A percentile compares a stretch with the other conserved stretches of the same genome.
Evolutionary conservation across 2,797 vertebrate species (phyloP).

Genomic region (Hozukius guyotensis): DNA sequence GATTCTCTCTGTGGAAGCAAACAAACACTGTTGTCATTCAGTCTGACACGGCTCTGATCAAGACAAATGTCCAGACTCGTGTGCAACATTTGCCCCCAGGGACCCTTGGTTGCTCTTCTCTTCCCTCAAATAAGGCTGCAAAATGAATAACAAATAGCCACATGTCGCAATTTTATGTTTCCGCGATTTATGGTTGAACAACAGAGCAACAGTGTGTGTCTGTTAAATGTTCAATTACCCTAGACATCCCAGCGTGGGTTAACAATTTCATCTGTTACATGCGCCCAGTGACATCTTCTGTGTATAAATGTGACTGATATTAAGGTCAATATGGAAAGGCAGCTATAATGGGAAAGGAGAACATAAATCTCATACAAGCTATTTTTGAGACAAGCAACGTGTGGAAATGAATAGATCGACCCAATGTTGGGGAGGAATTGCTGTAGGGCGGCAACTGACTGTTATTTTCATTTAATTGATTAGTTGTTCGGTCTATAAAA

Average conservation of each 20-base stretch:
- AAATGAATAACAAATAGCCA: conserved; percentile 54
- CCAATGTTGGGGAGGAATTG: not conserved
- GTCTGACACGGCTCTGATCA: conserved; percentile 32
- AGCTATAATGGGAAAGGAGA: conserved; percentile 11
- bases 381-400: not conserved
- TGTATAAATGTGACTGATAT: conserved; percentile 41
- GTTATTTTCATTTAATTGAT: too few relatives aligned
- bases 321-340: conserved; percentile 30
- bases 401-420: not conserved
- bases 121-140: conserved; percentile 42
- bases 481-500: too few relatives aligned
- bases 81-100: conserved; percentile 35
- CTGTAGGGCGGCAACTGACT: not conserved
- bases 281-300: conserved; percentile 19
- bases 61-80: conserved; percentile 61
- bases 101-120: conserved; percentile 33
- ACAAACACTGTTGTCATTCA: conserved; percentile 39
- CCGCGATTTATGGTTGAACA: conserved; percentile 36
- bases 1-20: conserved; percentile 17
- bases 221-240: conserved; percentile 51
- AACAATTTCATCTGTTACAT: conserved; percentile 9
- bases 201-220: conserved; percentile 19
- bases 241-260: conserved; percentile 4
- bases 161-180: conserved; percentile 35
- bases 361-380: conserved; percentile 16